Evolutionary conservation across 2,113 vertebrate genomes (phyloP).

Genomic region (Saimiri boliviensis): DNA sequence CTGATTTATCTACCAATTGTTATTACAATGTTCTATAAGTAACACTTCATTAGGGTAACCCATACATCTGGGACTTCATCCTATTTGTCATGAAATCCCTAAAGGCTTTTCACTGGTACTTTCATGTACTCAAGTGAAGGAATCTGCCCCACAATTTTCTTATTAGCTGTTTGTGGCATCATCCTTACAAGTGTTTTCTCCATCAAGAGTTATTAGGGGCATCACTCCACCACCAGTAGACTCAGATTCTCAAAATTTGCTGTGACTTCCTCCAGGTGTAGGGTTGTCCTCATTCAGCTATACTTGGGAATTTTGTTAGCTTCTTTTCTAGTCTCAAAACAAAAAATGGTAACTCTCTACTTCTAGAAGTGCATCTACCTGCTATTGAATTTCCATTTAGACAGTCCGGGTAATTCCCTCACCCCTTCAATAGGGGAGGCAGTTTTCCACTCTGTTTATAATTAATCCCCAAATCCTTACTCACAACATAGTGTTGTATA

Average conservation of each 20-base stretch:
- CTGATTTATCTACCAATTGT: background rate
- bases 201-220: background rate
- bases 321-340: background rate
- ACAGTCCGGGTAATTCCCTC: background rate
- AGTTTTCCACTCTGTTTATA: background rate
- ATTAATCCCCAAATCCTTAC: background rate
- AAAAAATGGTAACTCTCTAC: background rate
- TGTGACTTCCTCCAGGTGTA: background rate
- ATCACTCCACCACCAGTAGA: background rate
- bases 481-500: background rate
- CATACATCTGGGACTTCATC: background rate
- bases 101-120: background rate
- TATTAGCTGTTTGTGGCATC: background rate
- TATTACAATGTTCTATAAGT: background rate
- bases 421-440: background rate
- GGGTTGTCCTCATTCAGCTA: background rate
- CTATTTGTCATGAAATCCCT: background rate
- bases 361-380: background rate
- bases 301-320: background rate
- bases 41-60: background rate
- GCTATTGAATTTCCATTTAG: background rate
- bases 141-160: background rate
- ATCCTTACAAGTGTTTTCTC: background rate
- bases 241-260: background rate
- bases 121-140: background rate